Evolutionary conservation across 2,888 invertebrate genomes (phyloP).

Genomic region (Rhingia rostrata): DNA sequence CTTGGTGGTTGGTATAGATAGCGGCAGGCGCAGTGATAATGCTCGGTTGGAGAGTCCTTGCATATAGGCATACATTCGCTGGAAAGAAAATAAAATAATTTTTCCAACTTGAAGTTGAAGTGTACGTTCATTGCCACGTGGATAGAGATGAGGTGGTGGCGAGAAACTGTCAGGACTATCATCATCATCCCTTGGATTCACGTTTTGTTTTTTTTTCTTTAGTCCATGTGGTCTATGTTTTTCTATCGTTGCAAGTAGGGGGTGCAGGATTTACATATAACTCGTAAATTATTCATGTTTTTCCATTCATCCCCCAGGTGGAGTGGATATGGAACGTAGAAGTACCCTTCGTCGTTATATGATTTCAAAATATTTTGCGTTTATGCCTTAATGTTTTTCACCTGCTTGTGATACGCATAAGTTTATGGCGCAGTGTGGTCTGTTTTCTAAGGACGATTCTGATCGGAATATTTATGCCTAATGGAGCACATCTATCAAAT

Average conservation of each 20-base stretch:
- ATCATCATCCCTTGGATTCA: slow-evolving; percentile 41
- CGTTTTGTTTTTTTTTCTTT: not conserved
- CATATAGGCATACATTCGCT: slow-evolving; percentile 51
- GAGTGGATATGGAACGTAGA: not conserved
- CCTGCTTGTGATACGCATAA: slow-evolving; percentile 38
- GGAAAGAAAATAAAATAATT: slow-evolving; percentile 62
- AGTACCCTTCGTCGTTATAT: slow-evolving; percentile 10
- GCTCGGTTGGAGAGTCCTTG: slow-evolving; percentile 18
- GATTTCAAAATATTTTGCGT: slow-evolving; percentile 23
- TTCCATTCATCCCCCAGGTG: slow-evolving; percentile 1
- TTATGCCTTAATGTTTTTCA: slow-evolving; percentile 32
- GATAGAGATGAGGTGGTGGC: slow-evolving; percentile 59
- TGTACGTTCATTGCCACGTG: slow-evolving; percentile 53
- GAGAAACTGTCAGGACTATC: slow-evolving; percentile 12
- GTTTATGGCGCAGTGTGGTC: slow-evolving; percentile 39
- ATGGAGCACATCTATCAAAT: slow-evolving; percentile 24
- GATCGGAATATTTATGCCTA: slow-evolving; percentile 30
- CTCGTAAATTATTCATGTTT: slow-evolving; percentile 71
- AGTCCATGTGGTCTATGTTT: slow-evolving; percentile 8
- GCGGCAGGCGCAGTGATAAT: not conserved
- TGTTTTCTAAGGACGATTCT: slow-evolving; percentile 29
- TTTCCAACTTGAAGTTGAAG: slow-evolving; percentile 60
- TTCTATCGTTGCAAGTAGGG: slow-evolving; percentile 29
- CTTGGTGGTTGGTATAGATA: not conserved
- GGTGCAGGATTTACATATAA: slow-evolving; percentile 62